Conservation (phyloP, 2,113 vertebrate species). For the Nothoprocta pentlandii region DNA sequence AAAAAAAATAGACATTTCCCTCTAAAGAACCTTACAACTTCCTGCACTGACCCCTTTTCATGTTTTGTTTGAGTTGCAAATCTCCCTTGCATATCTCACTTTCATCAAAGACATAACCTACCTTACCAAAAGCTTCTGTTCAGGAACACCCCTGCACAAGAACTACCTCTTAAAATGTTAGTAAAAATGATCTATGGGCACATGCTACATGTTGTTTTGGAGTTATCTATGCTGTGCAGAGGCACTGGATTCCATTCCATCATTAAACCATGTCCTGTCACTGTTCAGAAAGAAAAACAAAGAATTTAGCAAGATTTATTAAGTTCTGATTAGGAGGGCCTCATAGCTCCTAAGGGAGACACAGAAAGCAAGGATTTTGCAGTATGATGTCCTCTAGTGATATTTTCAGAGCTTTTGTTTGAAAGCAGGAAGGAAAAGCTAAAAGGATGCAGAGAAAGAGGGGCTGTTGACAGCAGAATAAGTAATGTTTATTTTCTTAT, state of each 20-base stretch:
- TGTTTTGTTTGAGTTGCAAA: too few species aligned
- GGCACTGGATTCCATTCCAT: background rate
- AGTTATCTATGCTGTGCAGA: background rate
- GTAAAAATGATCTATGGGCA: background rate
- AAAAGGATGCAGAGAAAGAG: background rate
- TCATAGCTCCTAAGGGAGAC: background rate
- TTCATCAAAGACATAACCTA: too few species aligned
- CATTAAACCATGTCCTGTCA: background rate
- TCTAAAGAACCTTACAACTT: too few species aligned
- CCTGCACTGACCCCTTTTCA: too few species aligned
- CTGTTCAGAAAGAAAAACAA: background rate
- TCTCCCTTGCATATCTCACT: too few species aligned
- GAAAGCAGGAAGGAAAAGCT: background rate
- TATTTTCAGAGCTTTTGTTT: background rate
- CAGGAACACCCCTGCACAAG: too few species aligned
- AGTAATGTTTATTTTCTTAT: background rate
- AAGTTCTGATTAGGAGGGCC: background rate
- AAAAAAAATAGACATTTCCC: too few species aligned
- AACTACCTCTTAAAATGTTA: too few species aligned
- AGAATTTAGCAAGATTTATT: background rate
- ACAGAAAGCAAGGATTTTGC: background rate
- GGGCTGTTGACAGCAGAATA: background rate
- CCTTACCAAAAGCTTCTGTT: too few species aligned
- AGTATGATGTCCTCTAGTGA: background rate
- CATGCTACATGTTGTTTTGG: background rate